Evolutionary conservation across 1,140 invertebrate genomes (phyloP).

Genomic region (Drosophila lacertosa): DNA sequence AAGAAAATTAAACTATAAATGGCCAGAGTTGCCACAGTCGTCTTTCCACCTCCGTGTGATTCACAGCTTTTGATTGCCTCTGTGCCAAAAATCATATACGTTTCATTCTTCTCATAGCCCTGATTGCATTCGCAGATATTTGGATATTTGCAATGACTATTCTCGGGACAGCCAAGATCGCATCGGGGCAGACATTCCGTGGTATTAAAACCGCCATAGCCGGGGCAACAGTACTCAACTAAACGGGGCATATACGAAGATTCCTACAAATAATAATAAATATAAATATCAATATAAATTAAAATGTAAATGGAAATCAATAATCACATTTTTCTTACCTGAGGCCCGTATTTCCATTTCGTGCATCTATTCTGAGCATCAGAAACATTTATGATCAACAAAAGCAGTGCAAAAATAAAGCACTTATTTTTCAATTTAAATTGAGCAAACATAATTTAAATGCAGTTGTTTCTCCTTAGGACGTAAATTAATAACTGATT

Average conservation of each 20-base stretch:
- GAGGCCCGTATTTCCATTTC: conserved; percentile 2
- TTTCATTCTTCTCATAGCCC: neutral
- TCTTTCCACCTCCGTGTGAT: neutral
- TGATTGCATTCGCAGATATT: neutral
- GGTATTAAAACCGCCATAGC: neutral
- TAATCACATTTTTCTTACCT: neutral
- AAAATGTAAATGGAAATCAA: no score
- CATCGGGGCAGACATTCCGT: neutral
- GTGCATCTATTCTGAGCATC: neutral
- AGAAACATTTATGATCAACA: neutral
- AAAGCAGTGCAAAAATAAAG: neutral
- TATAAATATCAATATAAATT: no score
- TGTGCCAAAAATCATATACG: neutral
- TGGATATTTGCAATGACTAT: neutral
- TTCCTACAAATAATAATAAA: neutral
- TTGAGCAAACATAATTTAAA: neutral
- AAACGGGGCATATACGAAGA: conserved; percentile 1
- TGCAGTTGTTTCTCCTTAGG: neutral
- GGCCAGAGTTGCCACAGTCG: neutral
- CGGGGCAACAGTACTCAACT: neutral
- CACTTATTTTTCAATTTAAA: neutral
- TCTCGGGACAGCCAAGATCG: conserved; percentile 13
- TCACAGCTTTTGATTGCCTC: conserved; percentile 4
- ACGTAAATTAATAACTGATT: neutral
- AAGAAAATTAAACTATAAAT: neutral